Conservation (phyloP, 2,797 vertebrate species). For the Ciconia nigra region DNA sequence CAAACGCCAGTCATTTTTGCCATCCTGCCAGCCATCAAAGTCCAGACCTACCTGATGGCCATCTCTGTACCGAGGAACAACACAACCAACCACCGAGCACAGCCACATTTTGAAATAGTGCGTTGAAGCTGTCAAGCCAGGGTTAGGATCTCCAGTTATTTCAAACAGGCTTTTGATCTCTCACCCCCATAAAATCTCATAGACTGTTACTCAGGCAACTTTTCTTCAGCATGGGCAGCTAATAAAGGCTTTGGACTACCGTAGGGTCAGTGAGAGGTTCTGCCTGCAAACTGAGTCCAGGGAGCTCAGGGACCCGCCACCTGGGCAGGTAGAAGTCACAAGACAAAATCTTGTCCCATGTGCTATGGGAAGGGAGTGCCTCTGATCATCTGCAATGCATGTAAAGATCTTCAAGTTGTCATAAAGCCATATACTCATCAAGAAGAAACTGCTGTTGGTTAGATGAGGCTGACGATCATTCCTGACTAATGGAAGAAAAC, state of each 20-base stretch:
- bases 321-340: background rate
- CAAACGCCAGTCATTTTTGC: background rate
- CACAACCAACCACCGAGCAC: background rate
- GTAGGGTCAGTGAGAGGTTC: rapidly evolving
- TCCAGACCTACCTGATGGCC: background rate
- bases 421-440: background rate
- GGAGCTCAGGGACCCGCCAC: background rate
- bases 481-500: background rate
- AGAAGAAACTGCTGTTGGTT: background rate
- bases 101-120: background rate
- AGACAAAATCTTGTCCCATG: background rate
- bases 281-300: background rate
- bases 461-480: background rate
- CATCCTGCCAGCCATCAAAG: background rate
- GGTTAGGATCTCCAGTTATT: background rate
- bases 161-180: background rate
- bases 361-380: background rate
- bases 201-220: background rate
- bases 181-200: background rate
- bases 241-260: background rate
- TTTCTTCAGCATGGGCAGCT: background rate
- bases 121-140: background rate
- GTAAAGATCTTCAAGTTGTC: background rate
- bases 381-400: background rate
- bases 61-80: background rate